Evolutionary conservation across 2,888 invertebrate genomes (phyloP), one percentile per base, ranked within the genome.

Genomic region (Chironomus riparius): DNA sequence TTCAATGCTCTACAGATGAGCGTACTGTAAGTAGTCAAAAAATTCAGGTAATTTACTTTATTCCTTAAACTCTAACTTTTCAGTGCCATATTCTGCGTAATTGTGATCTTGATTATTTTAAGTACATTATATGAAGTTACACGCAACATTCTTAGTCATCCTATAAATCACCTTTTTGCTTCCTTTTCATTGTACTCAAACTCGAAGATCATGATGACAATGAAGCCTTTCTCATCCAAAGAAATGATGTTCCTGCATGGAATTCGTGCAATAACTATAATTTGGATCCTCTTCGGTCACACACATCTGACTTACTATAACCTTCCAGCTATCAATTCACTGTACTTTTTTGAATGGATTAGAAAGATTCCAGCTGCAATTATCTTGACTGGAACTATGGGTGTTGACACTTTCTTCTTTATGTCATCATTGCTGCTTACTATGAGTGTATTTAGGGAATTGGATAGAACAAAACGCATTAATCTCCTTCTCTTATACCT

Each of bases 401-500:
- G 74, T 1, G 89, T 90, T 0, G 90, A 90, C 77, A 88, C 89
- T 0, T 90, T 90, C 81, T 88, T 90, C 79, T 81, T 87, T 21
- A 81, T 90, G 78, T 88, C 88, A 78, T 90, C 90, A 4, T 81
- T 90, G 61, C 81, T 90, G 0, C 85, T 86, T 76, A 84, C 87
- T 70, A 82, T 83, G 81, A 81, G 82, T 22, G 81, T 83, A 3
- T 83, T 83, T 77, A 82, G 82, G 7, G 82, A 84, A 78, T 79
- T 84, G 80, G 83, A 84, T 71, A 81, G 80, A 65, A 83, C 81
- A 81, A 82, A 82, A 70, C 83, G 83, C 47, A 77, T 84, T 10
- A 82, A 83, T 70, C 79, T 84, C 15, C 79, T 79, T 0, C 79
- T 82, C 80, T 82, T 84, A 81, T 84, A 84, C 75, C 81, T 84